A percentile compares a stretch with the other conserved stretches of the same genome.
These are phyloP conservation scores for Penaeus vannamei DNA, from an alignment of 1,140 invertebrate species.

Conservation along the genomic window DNA sequence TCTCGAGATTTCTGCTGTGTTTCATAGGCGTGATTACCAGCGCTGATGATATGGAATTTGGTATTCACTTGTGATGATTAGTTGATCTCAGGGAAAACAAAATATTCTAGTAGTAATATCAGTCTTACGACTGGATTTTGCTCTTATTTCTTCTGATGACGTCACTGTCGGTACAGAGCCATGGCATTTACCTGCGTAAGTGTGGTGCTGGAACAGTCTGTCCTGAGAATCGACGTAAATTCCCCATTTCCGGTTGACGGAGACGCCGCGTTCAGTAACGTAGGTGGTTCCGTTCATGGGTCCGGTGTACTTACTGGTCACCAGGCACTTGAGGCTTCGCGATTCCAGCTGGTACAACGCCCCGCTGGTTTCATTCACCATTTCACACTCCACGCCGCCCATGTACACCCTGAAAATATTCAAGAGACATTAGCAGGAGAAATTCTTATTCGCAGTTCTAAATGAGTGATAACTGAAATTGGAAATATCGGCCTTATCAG, in stretches of 20 bases:
- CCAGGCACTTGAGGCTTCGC: background rate
- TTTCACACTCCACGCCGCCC: constrained; percentile 30
- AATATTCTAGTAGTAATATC: no score
- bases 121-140: no score
- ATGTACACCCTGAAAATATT: constrained; percentile 26
- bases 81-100: no score
- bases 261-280: constrained; percentile 23
- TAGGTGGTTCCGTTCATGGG: constrained; percentile 35
- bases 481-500: no score
- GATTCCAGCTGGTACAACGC: background rate
- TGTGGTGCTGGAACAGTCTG: constrained; percentile 46
- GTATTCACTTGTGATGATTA: no score
- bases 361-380: constrained; percentile 16
- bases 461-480: no score
- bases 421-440: background rate
- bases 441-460: no score
- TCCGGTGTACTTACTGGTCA: background rate
- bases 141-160: background rate
- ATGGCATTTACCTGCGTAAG: constrained; percentile 30
- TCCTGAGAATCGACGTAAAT: constrained; percentile 45
- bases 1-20: no score
- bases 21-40: no score
- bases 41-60: no score
- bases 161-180: background rate
- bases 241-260: background rate